Percentiles rank a stretch among this genome's conserved stretches.
phyloP scores from a whole-genome alignment of 2,888 invertebrate genomes.

The Agrotis puta region DNA sequence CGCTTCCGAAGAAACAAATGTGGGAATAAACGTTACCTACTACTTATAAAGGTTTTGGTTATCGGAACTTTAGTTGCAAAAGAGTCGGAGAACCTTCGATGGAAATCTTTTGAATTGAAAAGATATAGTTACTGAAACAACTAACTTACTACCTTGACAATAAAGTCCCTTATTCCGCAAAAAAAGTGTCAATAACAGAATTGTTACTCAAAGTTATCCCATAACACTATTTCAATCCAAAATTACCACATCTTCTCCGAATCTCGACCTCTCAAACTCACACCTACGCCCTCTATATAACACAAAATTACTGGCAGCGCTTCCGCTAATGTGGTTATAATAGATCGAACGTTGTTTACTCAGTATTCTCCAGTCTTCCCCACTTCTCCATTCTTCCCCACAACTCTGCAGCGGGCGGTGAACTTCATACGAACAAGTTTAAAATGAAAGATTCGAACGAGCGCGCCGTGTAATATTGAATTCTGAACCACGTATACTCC shows the following conservation, averaged over 20 bases:
- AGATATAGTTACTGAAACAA: not conserved
- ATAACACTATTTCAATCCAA: constrained; percentile 28
- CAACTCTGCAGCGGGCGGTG: constrained; percentile 23
- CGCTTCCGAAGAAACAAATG: constrained; percentile 12
- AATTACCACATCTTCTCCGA: constrained; percentile 21
- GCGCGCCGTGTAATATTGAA: constrained; percentile 67
- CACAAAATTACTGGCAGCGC: constrained; percentile 40
- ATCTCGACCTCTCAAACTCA: constrained; percentile 15
- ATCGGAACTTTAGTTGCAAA: not conserved
- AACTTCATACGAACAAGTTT: constrained; percentile 79
- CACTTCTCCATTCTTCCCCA: constrained; percentile 46
- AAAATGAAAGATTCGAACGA: constrained; percentile 81
- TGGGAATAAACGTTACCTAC: constrained; percentile 22
- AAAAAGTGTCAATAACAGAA: not conserved
- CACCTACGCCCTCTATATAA: constrained; percentile 11
- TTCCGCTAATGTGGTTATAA: constrained; percentile 59
- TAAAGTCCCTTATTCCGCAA: not conserved
- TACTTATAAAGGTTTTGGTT: constrained; percentile 32
- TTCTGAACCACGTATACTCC: constrained; percentile 57
- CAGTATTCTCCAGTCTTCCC: constrained; percentile 49
- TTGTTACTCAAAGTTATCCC: not conserved
- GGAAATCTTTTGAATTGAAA: not conserved
- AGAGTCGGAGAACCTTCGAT: not conserved
- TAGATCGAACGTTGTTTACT: constrained; percentile 74
- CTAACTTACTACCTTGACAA: not conserved